Conservation (phyloP, 2,113 vertebrate species). For the Sigmodon hispidus region DNA sequence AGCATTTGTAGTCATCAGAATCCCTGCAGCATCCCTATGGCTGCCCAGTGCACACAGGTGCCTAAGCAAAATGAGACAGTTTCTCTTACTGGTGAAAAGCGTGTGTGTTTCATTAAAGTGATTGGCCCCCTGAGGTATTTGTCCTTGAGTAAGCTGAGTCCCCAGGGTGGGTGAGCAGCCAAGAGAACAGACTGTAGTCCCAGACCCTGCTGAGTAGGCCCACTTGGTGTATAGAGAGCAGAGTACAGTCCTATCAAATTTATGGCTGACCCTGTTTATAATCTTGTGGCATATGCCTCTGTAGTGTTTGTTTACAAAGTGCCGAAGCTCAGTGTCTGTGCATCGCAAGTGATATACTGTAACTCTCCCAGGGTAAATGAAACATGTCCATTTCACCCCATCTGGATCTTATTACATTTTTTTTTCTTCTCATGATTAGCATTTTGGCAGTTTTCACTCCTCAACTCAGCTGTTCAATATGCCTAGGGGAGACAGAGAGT, state of each 20-base stretch:
- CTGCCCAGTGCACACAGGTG: fast-evolving
- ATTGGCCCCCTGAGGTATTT: neutral
- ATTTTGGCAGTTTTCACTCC: conserved; percentile 75
- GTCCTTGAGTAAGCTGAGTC: conserved; percentile 23
- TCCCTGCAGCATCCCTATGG: neutral
- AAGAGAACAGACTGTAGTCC: conserved; percentile 20
- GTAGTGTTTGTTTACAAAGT: conserved; percentile 67
- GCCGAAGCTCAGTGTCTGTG: conserved; percentile 26
- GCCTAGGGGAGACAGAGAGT: conserved; percentile 54
- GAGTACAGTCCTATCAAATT: neutral
- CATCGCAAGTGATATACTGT: conserved; percentile 64
- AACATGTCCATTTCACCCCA: conserved; percentile 74
- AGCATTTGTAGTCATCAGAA: neutral
- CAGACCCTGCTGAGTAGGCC: conserved; percentile 13
- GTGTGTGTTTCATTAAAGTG: conserved; percentile 8
- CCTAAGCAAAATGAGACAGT: neutral
- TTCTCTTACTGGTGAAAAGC: conserved; percentile 6
- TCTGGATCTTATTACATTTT: conserved; percentile 73
- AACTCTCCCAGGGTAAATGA: conserved; percentile 73
- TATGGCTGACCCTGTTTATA: conserved; percentile 60
- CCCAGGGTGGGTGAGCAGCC: neutral
- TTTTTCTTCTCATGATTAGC: conserved; percentile 58
- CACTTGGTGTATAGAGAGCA: neutral
- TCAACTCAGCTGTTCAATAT: conserved; percentile 59
- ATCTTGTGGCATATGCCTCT: conserved; percentile 64